Conservation (phyloP, 1,140 invertebrate genomes). For the Drosophila bifasciata region DNA sequence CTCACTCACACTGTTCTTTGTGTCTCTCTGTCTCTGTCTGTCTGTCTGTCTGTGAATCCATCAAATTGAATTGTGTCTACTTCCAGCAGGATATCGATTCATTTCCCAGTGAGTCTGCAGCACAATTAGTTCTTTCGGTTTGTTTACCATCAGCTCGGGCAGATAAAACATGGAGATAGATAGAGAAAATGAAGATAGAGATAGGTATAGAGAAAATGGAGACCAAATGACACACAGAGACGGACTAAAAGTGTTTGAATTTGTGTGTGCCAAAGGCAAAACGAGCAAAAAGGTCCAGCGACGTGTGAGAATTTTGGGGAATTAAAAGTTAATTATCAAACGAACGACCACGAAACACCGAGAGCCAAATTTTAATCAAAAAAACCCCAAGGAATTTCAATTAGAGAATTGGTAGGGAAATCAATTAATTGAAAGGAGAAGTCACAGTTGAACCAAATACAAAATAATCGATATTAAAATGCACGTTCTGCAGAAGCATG, state of each 20-base stretch:
- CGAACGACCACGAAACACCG: conserved; percentile 7
- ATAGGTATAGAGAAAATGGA: not conserved
- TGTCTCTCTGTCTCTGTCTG: not conserved
- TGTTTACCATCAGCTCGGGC: conserved; percentile 61
- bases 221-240: not conserved
- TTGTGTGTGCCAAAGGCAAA: conserved; percentile 54
- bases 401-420: not conserved
- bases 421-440: conserved; percentile 4
- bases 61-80: conserved; percentile 17
- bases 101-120: conserved; percentile 73
- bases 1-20: not conserved
- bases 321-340: conserved; percentile 55
- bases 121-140: conserved; percentile 73
- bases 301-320: conserved; percentile 52
- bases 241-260: conserved; percentile 45
- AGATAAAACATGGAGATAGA: conserved; percentile 8
- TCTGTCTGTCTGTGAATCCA: conserved; percentile 23
- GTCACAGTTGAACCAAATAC: too few species aligned
- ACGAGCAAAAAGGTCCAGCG: conserved; percentile 20
- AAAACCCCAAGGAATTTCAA: conserved; percentile 21
- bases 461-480: not conserved
- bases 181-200: conserved; percentile 2
- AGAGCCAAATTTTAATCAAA: conserved; percentile 12
- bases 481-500: too few species aligned
- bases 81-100: conserved; percentile 74